phyloP scores from a whole-genome alignment of 2,113 vertebrate species.

The Azemiops feae region DNA sequence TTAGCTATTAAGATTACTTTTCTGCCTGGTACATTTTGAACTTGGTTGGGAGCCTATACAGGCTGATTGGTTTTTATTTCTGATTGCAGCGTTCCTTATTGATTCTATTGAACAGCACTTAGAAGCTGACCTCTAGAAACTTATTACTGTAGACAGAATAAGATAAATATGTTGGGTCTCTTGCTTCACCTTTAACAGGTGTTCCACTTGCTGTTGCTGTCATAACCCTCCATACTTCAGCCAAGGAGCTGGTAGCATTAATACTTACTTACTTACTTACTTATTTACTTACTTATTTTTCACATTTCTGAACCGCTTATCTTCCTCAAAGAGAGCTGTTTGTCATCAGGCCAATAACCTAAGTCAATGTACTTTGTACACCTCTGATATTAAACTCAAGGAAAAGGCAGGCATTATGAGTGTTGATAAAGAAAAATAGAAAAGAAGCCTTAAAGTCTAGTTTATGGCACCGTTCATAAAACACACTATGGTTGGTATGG shows the following conservation, averaged over 20 bases:
- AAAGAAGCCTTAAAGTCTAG: neutral
- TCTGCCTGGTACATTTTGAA: conserved; percentile 13
- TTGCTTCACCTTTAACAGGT: conserved; percentile 34
- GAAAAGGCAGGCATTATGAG: neutral
- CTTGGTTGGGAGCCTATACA: conserved; percentile 29
- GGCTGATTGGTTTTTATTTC: conserved; percentile 52
- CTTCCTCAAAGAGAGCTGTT: neutral
- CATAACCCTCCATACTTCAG: conserved; percentile 29
- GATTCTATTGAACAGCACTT: conserved; percentile 53
- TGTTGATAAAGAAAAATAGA: neutral
- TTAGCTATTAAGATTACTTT: conserved; percentile 1
- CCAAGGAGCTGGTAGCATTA: conserved; percentile 2
- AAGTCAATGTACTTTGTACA: neutral
- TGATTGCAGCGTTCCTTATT: conserved; percentile 51
- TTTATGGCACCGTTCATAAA: neutral
- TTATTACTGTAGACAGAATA: conserved; percentile 57
- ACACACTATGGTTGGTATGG: neutral
- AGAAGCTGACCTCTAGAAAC: conserved; percentile 36
- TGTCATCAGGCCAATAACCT: conserved; percentile 18
- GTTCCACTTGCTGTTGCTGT: conserved; percentile 21
- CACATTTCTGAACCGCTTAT: neutral
- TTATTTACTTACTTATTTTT: too few relatives aligned
- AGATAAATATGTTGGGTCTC: conserved; percentile 48
- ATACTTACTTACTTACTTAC: neutral
- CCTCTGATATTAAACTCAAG: neutral